These are phyloP conservation scores for Lysandra coridon DNA, from an alignment of 2,888 invertebrate genomes.

Conservation along the genomic window DNA sequence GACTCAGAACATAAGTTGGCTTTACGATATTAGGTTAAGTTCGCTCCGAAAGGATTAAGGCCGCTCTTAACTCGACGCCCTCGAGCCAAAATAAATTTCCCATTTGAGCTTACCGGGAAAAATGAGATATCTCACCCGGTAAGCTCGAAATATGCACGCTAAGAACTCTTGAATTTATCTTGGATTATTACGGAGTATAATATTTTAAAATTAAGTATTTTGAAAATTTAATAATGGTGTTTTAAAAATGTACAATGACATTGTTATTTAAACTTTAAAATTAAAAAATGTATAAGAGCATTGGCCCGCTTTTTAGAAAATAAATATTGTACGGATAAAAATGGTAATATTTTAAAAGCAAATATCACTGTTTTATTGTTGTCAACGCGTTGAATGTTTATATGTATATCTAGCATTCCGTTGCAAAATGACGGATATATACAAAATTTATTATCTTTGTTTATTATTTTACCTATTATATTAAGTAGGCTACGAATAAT, in stretches of 20 bases:
- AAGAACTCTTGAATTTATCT: constrained; percentile 21
- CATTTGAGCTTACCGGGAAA: constrained; percentile 76
- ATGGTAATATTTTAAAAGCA: neutral
- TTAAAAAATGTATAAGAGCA: neutral
- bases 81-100: constrained; percentile 77
- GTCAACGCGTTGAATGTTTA: neutral
- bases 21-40: constrained; percentile 79
- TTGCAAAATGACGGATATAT: neutral
- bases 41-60: constrained; percentile 77
- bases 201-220: neutral
- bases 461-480: too few species aligned
- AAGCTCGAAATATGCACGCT: constrained; percentile 55
- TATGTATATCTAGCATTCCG: neutral
- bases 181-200: neutral
- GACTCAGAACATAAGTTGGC: constrained; percentile 72
- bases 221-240: neutral
- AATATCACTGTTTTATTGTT: neutral
- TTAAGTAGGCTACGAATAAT: too few species aligned
- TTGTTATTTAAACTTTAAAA: neutral
- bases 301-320: neutral
- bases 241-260: too few species aligned
- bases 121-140: constrained; percentile 49
- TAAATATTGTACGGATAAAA: neutral
- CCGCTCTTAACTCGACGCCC: constrained; percentile 75
- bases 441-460: too few species aligned